Evolutionary conservation across 1,140 invertebrate species (phyloP), one percentile per base, ranked within the genome.

Genomic region (Micrasema longulum): DNA sequence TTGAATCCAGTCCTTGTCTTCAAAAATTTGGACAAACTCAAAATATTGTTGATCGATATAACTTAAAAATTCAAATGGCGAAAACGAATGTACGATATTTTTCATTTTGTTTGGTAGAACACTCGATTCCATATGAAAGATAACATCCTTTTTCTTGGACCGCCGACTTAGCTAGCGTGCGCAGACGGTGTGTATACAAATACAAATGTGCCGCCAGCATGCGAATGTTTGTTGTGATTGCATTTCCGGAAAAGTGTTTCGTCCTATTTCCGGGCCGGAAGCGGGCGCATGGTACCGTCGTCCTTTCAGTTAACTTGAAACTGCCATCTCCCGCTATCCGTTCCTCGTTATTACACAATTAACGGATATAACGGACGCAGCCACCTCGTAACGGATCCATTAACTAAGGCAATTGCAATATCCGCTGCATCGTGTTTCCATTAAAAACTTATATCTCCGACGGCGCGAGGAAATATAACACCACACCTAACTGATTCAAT

Each of bases 211-310:
- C 26, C 26, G 2, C 7, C 26, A 31, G 26, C 26, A 48, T 55
- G 23, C 52, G 35, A 10, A 55, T 31, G 23, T 55, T 55, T 55
- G 52, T 55, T 26, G 22, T 31, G 52, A 31, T 31, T 55, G 52
- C 26, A 55, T 26, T 55, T 55, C 52, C 52, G 12, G 52, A 55
- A 55, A 31, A 55, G 23, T 55, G 22, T 55, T 55, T 55, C 52
- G 35, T 55, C 12, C 52, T 12, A 55, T 55, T 55, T 55, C 52
- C 52, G 22, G 22, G 12, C 0, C n/a, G 52, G 52, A 55, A 55
- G 35, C 35, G 52, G 26, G 52, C 23, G 22, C 26, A 55, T 55
- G 52, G 52, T 55, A 55, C 52, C 26, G 20, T 26, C 52, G 52
- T 31, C 52, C 52, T 55, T 55, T 55, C 26, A 55, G 26, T 31